Percentiles rank a stretch among this genome's conserved stretches.
Evolutionary conservation across 2,797 vertebrate species (phyloP).

Genomic region (Streptopelia turtur): DNA sequence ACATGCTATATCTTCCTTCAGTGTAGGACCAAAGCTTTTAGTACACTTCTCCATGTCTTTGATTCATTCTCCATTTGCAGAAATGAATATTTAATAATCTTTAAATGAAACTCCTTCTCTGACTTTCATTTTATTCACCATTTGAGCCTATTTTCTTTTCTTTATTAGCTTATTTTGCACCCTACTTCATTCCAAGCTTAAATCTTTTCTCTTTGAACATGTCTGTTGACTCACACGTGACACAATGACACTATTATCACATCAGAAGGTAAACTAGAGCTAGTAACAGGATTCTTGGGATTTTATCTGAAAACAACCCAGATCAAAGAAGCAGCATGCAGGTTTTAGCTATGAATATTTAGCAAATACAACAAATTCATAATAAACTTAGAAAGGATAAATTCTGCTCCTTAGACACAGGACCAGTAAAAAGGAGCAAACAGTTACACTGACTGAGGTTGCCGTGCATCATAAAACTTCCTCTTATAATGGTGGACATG

Average conservation of each 20-base stretch:
- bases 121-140: background rate
- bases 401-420: background rate
- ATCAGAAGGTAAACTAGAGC: background rate
- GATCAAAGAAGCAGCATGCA: background rate
- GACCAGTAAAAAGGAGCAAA: background rate
- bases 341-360: constrained; percentile 5
- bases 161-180: background rate
- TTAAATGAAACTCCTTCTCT: background rate
- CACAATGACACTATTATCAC: background rate
- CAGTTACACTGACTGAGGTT: background rate
- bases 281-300: background rate
- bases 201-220: background rate
- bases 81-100: background rate
- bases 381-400: background rate
- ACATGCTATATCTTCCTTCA: background rate
- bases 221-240: background rate
- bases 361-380: background rate
- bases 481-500: background rate
- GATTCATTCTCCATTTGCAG: background rate
- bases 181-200: background rate
- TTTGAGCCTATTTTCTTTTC: background rate
- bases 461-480: background rate
- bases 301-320: background rate
- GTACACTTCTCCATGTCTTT: background rate
- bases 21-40: background rate